A percentile compares a stretch with the other conserved stretches of the same genome.
phyloP scores from a whole-genome alignment of 1,140 invertebrate genomes.

The Saxidomus purpurata region DNA sequence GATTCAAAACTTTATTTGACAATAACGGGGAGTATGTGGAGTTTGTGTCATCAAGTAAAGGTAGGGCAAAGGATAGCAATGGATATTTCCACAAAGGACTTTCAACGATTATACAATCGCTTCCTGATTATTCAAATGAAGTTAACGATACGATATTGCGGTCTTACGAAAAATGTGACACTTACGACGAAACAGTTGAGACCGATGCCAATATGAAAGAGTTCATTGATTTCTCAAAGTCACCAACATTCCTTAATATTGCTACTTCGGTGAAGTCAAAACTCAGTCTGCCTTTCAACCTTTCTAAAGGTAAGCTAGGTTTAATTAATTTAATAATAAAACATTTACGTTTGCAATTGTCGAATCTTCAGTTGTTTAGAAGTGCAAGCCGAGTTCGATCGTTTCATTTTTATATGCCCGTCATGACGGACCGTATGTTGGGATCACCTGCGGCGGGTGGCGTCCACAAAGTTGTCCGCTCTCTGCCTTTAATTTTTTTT shows the following conservation, averaged over 20 bases:
- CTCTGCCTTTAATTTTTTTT: too few species aligned
- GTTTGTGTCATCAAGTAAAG: constrained; percentile 25
- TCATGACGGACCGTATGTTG: too few species aligned
- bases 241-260: neutral
- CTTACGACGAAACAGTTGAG: neutral
- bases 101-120: neutral
- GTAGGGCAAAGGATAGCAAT: neutral
- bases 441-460: too few species aligned
- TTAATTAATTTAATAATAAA: too few species aligned
- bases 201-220: constrained; percentile 14
- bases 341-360: too few species aligned
- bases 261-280: neutral
- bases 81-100: neutral
- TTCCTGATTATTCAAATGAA: neutral
- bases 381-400: too few species aligned
- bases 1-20: constrained; percentile 9
- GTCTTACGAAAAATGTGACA: constrained; percentile 33
- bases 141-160: neutral
- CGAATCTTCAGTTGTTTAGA: too few species aligned
- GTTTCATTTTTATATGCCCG: too few species aligned
- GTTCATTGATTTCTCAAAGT: neutral
- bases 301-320: neutral
- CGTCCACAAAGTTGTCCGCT: too few species aligned
- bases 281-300: neutral
- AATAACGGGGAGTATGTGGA: neutral